Evolutionary conservation across 2,797 vertebrate genomes (phyloP).

Genomic region (Alfaro cultratus): DNA sequence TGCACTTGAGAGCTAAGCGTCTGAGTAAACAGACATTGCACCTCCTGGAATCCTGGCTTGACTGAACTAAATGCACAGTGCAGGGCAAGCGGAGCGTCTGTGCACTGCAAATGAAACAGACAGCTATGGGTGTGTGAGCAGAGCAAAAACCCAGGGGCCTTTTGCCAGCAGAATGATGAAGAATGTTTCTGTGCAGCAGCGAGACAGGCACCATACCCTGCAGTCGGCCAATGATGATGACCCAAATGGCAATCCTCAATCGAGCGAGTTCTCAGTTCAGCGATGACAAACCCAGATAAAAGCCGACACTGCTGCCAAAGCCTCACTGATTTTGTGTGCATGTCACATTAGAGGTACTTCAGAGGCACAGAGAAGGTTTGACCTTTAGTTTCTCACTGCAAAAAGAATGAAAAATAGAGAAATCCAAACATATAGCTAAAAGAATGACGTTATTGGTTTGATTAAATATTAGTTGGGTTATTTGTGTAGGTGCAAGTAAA

Average conservation of each 20-base stretch:
- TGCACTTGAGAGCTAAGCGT: conserved; percentile 50
- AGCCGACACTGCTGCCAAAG: conserved; percentile 58
- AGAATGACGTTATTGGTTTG: conserved; percentile 4
- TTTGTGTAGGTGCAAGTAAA: conserved; percentile 23
- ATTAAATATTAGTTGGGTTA: conserved; percentile 16
- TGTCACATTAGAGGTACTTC: conserved; percentile 53
- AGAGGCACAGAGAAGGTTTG: conserved; percentile 46
- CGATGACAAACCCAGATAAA: conserved; percentile 57
- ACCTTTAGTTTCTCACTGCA: conserved; percentile 56
- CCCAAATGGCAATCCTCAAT: conserved; percentile 67
- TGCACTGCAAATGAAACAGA: conserved; percentile 58
- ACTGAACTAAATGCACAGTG: conserved; percentile 52
- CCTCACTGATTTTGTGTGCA: conserved; percentile 52
- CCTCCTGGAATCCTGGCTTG: conserved; percentile 51
- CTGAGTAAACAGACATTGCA: conserved; percentile 60
- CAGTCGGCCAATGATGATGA: conserved; percentile 60
- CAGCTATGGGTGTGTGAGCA: conserved; percentile 44
- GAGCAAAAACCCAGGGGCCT: conserved; percentile 31
- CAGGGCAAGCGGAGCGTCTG: conserved; percentile 52
- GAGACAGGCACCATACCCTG: conserved; percentile 54
- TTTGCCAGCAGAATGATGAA: conserved; percentile 35
- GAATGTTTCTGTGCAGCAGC: conserved; percentile 37
- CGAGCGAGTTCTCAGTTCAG: conserved; percentile 51
- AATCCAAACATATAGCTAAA: conserved; percentile 25
- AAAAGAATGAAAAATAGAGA: conserved; percentile 10